Evolutionary conservation across 2,888 invertebrate species (phyloP), one percentile per base, ranked within the genome.

Genomic region (Odontomyia ornata): DNA sequence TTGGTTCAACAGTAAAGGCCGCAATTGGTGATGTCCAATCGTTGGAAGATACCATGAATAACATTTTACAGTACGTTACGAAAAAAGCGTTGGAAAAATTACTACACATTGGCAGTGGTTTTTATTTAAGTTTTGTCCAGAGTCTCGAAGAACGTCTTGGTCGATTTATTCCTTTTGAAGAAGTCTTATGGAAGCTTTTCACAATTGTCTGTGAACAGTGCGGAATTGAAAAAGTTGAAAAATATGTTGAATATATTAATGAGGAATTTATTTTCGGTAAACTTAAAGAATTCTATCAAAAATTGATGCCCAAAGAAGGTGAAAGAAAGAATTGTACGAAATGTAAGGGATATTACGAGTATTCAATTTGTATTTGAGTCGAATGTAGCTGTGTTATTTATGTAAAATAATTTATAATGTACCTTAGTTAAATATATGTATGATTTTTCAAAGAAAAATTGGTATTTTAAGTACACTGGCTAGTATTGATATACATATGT

Each of bases 271-370:
- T 75, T 62, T 21, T 27, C 7, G 13, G n/a, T 5, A 71, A 52
- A 56, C 18, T 75, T 3, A 43, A 43, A 23, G n/a, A 30, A 3
- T 25, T 43, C 11, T 60, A 23, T 43, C 23, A 43, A 25, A 43
- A 60, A 1, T 11, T 60, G 43, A 1, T 15, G n/a, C 75, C 75
- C 9, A 60, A 36, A 62, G 15, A 27, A 3, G 72, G 72, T 2
- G 5, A 18, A 62, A 25, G 21, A 23, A 23, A 28, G 23, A 60
- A 60, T 23, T 75, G 75, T 36, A 28, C 56, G 25, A 60, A 21
- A 43, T 75, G 75, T 23, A 9, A 62, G 1, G 75, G 75, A 15
- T 36, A 60, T 23, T 60, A n/a, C n/a, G n/a, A n/a, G n/a, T n/a
- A 15, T 62, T n/a, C 62, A 23, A 21, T 72, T 25, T 36, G 43